Conservation (phyloP, 2,797 vertebrate species). For the Eulemur coronatus region DNA sequence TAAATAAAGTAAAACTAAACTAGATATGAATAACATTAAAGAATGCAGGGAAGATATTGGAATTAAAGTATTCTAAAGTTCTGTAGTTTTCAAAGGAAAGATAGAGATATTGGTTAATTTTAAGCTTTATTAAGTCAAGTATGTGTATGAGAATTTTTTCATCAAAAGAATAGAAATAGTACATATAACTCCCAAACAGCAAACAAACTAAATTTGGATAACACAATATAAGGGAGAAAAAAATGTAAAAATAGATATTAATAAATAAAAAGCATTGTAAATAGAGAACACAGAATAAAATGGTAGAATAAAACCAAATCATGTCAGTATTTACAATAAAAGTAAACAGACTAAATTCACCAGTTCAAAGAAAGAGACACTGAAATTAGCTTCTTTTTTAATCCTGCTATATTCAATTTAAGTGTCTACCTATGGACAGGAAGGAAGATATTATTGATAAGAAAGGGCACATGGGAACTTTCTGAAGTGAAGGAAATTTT, state of each 20-base stretch:
- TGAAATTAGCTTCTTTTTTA: neutral
- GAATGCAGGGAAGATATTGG: neutral
- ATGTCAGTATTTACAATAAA: neutral
- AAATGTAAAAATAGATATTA: neutral
- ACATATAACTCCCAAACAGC: neutral
- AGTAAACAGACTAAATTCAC: neutral
- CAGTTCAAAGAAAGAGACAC: neutral
- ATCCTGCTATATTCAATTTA: neutral
- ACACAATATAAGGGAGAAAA: neutral
- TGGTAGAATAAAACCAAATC: neutral
- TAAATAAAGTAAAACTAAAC: conserved; percentile 11
- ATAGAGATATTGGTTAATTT: neutral
- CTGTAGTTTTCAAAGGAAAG: neutral
- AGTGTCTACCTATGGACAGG: neutral
- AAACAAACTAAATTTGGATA: neutral
- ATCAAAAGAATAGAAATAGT: conserved; percentile 20
- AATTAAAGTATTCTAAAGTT: neutral
- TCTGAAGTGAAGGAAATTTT: neutral
- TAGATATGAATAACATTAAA: conserved; percentile 1
- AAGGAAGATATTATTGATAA: neutral
- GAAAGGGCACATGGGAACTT: neutral
- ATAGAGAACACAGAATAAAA: neutral
- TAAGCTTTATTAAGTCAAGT: neutral
- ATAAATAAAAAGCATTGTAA: neutral
- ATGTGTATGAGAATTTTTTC: neutral